Percentiles rank a stretch among this genome's conserved stretches.
phyloP scores from a whole-genome alignment of 2,888 invertebrate species.

The Scrobipalpa costella region DNA sequence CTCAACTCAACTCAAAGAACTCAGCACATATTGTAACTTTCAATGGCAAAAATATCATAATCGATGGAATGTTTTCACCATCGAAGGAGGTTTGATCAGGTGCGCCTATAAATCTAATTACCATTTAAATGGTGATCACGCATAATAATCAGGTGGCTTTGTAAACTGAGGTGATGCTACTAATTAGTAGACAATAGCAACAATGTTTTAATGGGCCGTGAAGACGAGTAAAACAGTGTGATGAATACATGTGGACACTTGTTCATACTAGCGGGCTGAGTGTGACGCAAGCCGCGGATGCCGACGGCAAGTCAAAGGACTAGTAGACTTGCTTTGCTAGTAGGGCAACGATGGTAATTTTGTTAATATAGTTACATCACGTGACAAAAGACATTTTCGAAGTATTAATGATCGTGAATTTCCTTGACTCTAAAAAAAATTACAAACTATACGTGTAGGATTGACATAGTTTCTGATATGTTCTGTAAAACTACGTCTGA shows the following conservation, averaged over 20 bases:
- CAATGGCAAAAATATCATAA: constrained; percentile 2
- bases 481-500: no score
- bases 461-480: no score
- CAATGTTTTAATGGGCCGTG: constrained; percentile 61
- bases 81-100: constrained; percentile 64
- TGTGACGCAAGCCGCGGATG: constrained; percentile 51
- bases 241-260: constrained; percentile 58
- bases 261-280: constrained; percentile 52
- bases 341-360: neutral
- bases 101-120: constrained; percentile 75
- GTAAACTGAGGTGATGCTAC: constrained; percentile 65
- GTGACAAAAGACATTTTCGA: neutral
- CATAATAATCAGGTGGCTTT: constrained; percentile 76
- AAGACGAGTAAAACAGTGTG: constrained; percentile 59
- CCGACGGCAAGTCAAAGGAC: constrained; percentile 30
- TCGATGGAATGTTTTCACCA: constrained; percentile 40
- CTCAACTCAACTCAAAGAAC: neutral
- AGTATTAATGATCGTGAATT: no score
- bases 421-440: no score
- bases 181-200: constrained; percentile 73
- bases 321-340: no score
- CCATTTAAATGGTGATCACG: constrained; percentile 79
- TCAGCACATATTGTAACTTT: neutral
- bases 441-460: no score
- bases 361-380: neutral